Evolutionary conservation across 2,113 vertebrate genomes (phyloP).

Genomic region (Sinocyclocheilus anshuiensis): DNA sequence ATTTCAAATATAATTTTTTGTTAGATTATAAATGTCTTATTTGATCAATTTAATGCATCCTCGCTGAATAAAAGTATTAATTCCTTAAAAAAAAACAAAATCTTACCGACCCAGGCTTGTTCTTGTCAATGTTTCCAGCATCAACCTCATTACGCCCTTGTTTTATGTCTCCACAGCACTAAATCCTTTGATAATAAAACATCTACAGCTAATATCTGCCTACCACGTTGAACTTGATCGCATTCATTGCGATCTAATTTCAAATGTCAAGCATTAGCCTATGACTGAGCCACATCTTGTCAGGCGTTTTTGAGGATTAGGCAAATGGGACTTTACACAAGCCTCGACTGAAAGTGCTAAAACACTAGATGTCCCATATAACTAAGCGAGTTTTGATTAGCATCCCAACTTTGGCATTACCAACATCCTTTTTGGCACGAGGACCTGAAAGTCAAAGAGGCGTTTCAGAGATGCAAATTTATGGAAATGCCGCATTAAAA

Average conservation of each 20-base stretch:
- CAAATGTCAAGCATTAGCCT: conserved; percentile 51
- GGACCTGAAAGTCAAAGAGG: conserved; percentile 19
- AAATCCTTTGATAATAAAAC: conserved; percentile 11
- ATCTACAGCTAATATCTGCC: conserved; percentile 45
- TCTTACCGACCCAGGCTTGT: neutral
- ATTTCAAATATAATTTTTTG: neutral
- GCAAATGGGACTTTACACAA: conserved; percentile 48
- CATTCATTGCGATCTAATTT: conserved; percentile 40
- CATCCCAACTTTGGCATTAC: neutral
- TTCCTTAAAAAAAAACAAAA: neutral
- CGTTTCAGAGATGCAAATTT: conserved; percentile 24
- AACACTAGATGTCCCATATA: neutral
- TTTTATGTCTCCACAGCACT: neutral
- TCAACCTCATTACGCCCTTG: neutral
- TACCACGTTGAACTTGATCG: neutral
- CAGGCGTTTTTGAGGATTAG: conserved; percentile 48
- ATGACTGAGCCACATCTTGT: conserved; percentile 1
- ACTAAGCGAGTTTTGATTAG: conserved; percentile 21
- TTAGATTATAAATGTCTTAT: neutral
- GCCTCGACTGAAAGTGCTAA: conserved; percentile 15
- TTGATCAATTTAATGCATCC: conserved; percentile 1
- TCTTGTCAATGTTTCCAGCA: neutral
- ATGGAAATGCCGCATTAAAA: conserved; percentile 52
- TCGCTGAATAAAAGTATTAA: neutral
- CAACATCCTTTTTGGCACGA: conserved; percentile 23